phyloP scores from a whole-genome alignment of 2,888 invertebrate genomes.

The Diarsia brunnea region DNA sequence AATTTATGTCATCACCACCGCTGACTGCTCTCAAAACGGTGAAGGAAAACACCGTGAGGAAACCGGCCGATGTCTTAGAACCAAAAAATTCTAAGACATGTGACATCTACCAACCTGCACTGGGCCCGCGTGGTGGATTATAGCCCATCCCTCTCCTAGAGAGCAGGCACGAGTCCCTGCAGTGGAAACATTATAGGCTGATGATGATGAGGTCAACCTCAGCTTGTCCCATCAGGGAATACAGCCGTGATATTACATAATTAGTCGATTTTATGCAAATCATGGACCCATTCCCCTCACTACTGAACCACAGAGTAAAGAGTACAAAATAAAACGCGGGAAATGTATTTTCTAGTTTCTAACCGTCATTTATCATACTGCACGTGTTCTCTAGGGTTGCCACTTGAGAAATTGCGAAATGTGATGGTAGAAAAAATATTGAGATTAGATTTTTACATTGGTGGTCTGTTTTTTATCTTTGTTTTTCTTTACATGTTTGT shows the following conservation, averaged over 20 bases:
- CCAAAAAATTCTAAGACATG: too few species aligned
- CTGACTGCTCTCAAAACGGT: too few species aligned
- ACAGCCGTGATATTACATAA: slow-evolving; percentile 17
- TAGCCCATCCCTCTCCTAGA: too few species aligned
- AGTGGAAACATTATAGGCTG: too few species aligned
- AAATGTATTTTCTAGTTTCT: slow-evolving; percentile 65
- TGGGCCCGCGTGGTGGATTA: too few species aligned
- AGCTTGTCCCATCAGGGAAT: background rate
- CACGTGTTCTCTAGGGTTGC: slow-evolving; percentile 62
- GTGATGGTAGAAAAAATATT: slow-evolving; percentile 1
- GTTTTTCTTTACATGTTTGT: background rate
- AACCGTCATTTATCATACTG: slow-evolving; percentile 68
- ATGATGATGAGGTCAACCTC: background rate
- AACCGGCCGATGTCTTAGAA: too few species aligned
- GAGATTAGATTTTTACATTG: slow-evolving; percentile 13
- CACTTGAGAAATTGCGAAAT: slow-evolving; percentile 45
- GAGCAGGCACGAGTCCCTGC: too few species aligned
- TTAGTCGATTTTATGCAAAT: slow-evolving; percentile 65
- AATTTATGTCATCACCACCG: too few species aligned
- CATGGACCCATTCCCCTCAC: slow-evolving; percentile 44
- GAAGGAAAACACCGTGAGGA: too few species aligned
- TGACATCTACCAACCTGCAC: too few species aligned
- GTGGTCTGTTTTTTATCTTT: slow-evolving; percentile 19
- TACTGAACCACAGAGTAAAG: slow-evolving; percentile 50
- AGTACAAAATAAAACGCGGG: slow-evolving; percentile 55